Evolutionary conservation across 1,140 invertebrate species (phyloP).

Genomic region (Ruditapes philippinarum): DNA sequence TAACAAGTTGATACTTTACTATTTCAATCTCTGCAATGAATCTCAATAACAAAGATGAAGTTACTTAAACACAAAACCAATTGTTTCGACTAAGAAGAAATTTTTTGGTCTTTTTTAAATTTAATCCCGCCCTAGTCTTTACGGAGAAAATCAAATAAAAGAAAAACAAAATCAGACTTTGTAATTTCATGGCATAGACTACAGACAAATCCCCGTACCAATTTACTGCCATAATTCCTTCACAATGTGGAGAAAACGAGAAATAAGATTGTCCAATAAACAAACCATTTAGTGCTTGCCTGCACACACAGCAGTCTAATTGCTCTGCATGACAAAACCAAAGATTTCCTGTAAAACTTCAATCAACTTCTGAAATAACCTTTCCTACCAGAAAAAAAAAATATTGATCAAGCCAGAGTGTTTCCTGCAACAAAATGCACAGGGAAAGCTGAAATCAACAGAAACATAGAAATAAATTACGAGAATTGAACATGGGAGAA

Average conservation of each 20-base stretch:
- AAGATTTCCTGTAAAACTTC: not conserved
- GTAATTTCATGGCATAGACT: not conserved
- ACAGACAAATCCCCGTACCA: not conserved
- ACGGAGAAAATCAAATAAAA: too few species aligned
- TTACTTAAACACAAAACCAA: too few species aligned
- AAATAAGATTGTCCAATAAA: constrained; percentile 15
- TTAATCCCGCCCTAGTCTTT: too few species aligned
- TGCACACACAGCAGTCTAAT: not conserved
- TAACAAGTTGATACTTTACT: too few species aligned
- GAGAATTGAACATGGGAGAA: constrained; percentile 4
- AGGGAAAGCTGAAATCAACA: not conserved
- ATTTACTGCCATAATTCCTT: not conserved
- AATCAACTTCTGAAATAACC: constrained; percentile 10
- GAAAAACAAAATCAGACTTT: too few species aligned
- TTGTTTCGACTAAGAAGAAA: too few species aligned
- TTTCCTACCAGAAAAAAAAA: not conserved
- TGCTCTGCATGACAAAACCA: not conserved
- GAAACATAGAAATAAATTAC: not conserved
- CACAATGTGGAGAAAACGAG: not conserved
- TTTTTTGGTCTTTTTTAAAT: too few species aligned
- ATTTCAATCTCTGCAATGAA: too few species aligned
- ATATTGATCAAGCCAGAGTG: not conserved
- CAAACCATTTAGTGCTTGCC: constrained; percentile 4
- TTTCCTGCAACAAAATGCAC: not conserved
- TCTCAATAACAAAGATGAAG: too few species aligned